A percentile compares a stretch with the other conserved stretches of the same genome.
These are phyloP conservation scores for Meiosimyza platycephala DNA, from an alignment of 2,888 invertebrate genomes.

Conservation along the genomic window DNA sequence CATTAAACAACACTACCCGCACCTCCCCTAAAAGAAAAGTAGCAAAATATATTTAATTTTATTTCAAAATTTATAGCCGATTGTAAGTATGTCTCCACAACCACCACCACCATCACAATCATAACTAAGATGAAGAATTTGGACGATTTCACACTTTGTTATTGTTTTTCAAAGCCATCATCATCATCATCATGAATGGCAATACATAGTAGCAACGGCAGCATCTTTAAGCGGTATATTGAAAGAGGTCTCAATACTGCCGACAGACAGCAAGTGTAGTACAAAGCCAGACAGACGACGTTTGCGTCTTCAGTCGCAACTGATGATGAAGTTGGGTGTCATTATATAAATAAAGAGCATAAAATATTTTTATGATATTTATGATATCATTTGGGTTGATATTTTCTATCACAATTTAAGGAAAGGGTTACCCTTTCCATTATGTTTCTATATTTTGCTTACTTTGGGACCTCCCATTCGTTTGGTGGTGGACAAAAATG, in stretches of 20 bases:
- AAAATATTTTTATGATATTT: conserved; percentile 16
- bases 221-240: too few species aligned
- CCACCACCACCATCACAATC: too few species aligned
- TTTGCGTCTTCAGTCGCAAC: background rate
- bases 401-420: background rate
- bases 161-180: conserved; percentile 17
- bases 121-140: background rate
- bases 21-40: too few species aligned
- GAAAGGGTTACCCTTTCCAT: too few species aligned
- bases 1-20: too few species aligned
- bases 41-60: too few species aligned
- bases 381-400: background rate
- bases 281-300: too few species aligned
- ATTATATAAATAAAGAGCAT: background rate
- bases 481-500: background rate
- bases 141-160: conserved; percentile 15
- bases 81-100: too few species aligned
- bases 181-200: too few species aligned
- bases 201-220: too few species aligned
- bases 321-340: conserved; percentile 10
- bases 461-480: too few species aligned
- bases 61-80: too few species aligned
- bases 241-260: background rate
- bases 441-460: background rate
- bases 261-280: background rate